Percentiles rank a stretch among this genome's conserved stretches.
phyloP scores from a whole-genome alignment of 2,113 vertebrate species.

The Pangasianodon hypophthalmus region DNA sequence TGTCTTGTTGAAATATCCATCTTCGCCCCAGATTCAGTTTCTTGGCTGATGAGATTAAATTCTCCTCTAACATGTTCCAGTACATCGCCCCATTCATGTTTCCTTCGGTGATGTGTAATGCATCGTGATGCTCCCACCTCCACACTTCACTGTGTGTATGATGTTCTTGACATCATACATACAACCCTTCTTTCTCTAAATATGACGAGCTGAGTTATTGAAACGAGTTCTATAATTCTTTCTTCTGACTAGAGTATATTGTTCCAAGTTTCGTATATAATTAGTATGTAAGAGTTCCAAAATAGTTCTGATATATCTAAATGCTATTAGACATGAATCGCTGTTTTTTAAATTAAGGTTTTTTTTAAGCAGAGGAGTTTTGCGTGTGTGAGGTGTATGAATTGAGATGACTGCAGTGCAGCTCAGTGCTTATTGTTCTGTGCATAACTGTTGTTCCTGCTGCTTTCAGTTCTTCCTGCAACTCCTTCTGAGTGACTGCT shows the following conservation, averaged over 20 bases:
- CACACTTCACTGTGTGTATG: background rate
- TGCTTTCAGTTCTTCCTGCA: background rate
- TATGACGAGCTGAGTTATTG: background rate
- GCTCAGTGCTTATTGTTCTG: background rate
- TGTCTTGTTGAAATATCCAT: background rate
- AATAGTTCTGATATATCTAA: background rate
- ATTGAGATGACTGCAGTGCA: too few relatives aligned
- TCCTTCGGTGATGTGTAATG: background rate
- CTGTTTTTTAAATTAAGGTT: too few relatives aligned
- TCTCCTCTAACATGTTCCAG: background rate
- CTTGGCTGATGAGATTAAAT: background rate
- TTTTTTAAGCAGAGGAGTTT: too few relatives aligned
- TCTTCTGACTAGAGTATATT: background rate
- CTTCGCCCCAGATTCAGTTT: background rate
- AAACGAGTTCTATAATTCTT: background rate
- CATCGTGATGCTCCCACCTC: background rate
- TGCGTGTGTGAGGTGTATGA: too few relatives aligned
- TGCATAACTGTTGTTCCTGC: background rate
- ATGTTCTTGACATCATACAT: background rate
- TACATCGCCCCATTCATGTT: background rate
- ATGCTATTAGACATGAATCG: background rate
- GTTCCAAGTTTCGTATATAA: background rate
- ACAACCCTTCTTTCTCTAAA: background rate
- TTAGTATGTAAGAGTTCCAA: background rate
- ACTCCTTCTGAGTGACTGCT: background rate